Evolutionary conservation across 2,888 invertebrate genomes (phyloP), one percentile per base, ranked within the genome.

Genomic region (Sinhomidia bicolor): DNA sequence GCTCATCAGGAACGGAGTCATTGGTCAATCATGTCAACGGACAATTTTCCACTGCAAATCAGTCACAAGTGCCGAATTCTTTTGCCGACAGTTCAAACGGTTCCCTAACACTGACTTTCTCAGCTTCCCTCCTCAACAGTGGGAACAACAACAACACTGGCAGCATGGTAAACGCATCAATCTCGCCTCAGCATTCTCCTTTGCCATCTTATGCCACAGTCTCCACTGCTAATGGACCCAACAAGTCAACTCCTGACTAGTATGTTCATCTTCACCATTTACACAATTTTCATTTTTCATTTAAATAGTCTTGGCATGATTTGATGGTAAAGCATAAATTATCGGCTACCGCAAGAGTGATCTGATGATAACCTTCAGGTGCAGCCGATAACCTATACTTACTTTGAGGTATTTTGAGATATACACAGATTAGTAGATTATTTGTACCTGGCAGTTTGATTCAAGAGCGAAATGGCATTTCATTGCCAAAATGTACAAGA

Each of bases 161-260:
- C 10, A 23, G 32, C 14, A 54, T 54, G 26, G 26, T 29, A 54
- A 54, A 68, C 17, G 14, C 20, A 57, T 20, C 51, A n/a, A 23
- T 54, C 20, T 76, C 87, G 17, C 82, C 87, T 3, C 81, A 82
- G 26, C 80, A 51, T 20, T 78, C 79, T 20, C 74, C 80, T 26
- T 9, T 78, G 17, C 74, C 65, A 41, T 20, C 26, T 10, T 85
- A 76, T 44, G 36, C 26, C 17, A 29, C 82, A 32, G n/a, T 57
- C 4, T 54, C 85, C 2, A 51, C n/a, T 6, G 14, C 82, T 29
- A n/a, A 23, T 20, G 36, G 57, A 74, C n/a, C 85, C n/a, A 78
- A 23, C 20, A 71, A 80, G 36, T 80, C 85, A 20, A 68, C 85
- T 7, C 23, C 85, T 14, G 85, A 85, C 36, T 85, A 71, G 86